phyloP scores from a whole-genome alignment of 35 echinoderm and acorn worm species.

The Diadema setosum region DNA sequence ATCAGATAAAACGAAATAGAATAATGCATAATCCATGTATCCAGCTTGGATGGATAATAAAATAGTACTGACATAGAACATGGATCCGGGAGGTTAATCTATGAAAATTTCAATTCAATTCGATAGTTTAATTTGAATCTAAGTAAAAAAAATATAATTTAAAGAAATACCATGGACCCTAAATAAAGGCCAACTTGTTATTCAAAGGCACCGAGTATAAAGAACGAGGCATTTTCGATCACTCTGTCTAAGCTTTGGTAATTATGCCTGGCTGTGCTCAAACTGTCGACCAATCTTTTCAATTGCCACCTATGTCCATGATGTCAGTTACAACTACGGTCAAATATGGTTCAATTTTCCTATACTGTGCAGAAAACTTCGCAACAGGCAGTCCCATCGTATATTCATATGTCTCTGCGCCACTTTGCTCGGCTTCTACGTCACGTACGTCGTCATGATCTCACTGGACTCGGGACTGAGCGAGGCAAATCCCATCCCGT shows the following conservation, averaged over 20 bases:
- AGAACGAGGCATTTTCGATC: neutral
- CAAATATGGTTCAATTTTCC: neutral
- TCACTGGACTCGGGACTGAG: neutral
- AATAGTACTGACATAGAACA: no score
- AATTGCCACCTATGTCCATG: neutral
- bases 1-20: no score
- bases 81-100: no score
- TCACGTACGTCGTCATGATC: neutral
- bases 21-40: no score
- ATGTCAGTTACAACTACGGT: neutral
- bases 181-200: no score
- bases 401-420: neutral
- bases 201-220: neutral
- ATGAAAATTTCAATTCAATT: no score
- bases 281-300: neutral
- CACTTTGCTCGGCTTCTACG: neutral
- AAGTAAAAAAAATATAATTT: no score
- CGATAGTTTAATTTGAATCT: no score
- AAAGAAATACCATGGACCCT: no score
- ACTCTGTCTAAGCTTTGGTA: neutral
- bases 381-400: neutral
- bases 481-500: neutral
- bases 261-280: neutral
- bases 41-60: no score
- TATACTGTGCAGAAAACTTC: neutral